Percentiles rank a stretch among this genome's conserved stretches.
phyloP scores from a whole-genome alignment of 2,797 vertebrate species.

The Australoheros facetus region DNA sequence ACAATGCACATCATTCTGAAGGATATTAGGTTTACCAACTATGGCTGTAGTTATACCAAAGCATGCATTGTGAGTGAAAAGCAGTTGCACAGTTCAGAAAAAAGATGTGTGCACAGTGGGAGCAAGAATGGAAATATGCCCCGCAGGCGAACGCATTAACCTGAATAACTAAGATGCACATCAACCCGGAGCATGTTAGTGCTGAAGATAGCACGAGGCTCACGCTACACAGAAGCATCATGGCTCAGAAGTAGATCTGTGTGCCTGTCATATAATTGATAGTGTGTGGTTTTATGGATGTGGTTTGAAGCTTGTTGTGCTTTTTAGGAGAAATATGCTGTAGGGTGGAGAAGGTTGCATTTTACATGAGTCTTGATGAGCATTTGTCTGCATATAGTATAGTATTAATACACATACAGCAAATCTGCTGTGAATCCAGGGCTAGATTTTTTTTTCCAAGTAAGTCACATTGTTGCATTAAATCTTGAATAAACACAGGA shows the following conservation, averaged over 20 bases:
- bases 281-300: background rate
- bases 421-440: background rate
- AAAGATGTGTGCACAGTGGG: slow-evolving; percentile 54
- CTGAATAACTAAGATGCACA: slow-evolving; percentile 73
- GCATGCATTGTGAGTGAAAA: slow-evolving; percentile 55
- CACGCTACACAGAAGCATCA: slow-evolving; percentile 4
- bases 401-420: background rate
- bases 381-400: slow-evolving; percentile 3
- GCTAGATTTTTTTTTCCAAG: background rate
- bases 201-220: slow-evolving; percentile 50
- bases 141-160: slow-evolving; percentile 72
- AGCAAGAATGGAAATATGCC: slow-evolving; percentile 70
- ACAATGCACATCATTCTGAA: slow-evolving; percentile 25
- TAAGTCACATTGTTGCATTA: slow-evolving; percentile 36
- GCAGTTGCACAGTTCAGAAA: slow-evolving; percentile 54
- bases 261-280: slow-evolving; percentile 1
- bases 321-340: background rate
- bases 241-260: slow-evolving; percentile 11
- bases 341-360: background rate
- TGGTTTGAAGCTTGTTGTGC: background rate
- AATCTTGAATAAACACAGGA: slow-evolving; percentile 39
- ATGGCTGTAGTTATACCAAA: slow-evolving; percentile 44
- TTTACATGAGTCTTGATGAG: slow-evolving; percentile 9
- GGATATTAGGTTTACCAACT: slow-evolving; percentile 37
- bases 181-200: slow-evolving; percentile 50